Conservation (phyloP, 2,888 invertebrate genomes). For the Priocnemis perturbator region DNA sequence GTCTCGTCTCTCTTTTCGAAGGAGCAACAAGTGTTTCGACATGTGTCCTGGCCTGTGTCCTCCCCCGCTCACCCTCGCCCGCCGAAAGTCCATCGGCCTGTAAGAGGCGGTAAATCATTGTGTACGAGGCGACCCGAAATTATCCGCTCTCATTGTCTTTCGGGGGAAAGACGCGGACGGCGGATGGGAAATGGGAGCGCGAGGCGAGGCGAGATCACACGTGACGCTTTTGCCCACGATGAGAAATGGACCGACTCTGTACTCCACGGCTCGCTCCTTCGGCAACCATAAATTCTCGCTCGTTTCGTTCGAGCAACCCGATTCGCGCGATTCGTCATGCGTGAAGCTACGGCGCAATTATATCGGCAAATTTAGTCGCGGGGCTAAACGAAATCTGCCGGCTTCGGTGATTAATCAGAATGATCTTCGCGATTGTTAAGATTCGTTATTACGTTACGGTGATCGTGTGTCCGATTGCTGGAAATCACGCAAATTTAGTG, state of each 20-base stretch:
- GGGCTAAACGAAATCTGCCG: too few species aligned
- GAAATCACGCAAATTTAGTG: too few species aligned
- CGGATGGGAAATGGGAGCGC: neutral
- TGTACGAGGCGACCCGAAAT: slow-evolving; percentile 12
- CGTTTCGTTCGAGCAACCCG: neutral
- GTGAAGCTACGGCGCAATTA: neutral
- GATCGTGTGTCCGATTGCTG: too few species aligned
- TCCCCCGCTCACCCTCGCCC: slow-evolving; percentile 29
- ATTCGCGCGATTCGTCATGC: slow-evolving; percentile 4
- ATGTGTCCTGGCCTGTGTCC: slow-evolving; percentile 55
- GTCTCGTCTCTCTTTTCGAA: slow-evolving; percentile 61
- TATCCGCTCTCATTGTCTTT: slow-evolving; percentile 4
- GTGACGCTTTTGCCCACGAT: neutral
- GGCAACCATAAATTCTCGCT: neutral
- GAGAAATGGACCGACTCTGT: neutral
- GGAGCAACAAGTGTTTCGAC: slow-evolving; percentile 71
- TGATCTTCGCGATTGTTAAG: too few species aligned
- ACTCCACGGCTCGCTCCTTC: neutral
- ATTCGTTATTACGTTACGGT: too few species aligned
- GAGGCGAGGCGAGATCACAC: neutral
- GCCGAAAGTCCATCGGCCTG: neutral
- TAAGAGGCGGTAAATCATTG: slow-evolving; percentile 55
- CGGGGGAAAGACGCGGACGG: neutral
- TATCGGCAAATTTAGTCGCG: too few species aligned
- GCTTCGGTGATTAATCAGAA: too few species aligned